Conservation (phyloP, 2,888 invertebrate species). For the Lithophane ornitopus region DNA sequence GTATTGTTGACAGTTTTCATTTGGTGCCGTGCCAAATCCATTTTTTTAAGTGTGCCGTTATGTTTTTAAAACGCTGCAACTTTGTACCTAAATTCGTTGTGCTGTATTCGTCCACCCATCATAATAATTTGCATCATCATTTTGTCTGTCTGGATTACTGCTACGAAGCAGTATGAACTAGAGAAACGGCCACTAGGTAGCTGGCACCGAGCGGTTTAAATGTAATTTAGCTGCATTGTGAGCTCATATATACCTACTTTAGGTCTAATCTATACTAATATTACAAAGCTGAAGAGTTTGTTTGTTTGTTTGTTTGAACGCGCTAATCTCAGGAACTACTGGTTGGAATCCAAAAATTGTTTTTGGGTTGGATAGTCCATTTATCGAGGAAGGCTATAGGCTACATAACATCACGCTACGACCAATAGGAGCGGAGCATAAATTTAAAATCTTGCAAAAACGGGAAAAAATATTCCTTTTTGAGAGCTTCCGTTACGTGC, state of each 20-base stretch:
- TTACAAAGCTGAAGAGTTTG: no score
- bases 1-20: constrained; percentile 61
- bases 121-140: constrained; percentile 23
- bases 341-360: no score
- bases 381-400: no score
- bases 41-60: constrained; percentile 34
- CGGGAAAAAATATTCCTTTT: no score
- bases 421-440: no score
- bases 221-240: constrained; percentile 39
- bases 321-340: no score
- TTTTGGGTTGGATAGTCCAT: no score
- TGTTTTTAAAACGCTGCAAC: constrained; percentile 28
- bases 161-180: constrained; percentile 26
- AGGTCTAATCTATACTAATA: no score
- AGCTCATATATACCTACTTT: constrained; percentile 5
- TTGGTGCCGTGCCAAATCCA: constrained; percentile 67
- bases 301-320: no score
- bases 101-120: constrained; percentile 6
- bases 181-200: constrained; percentile 19
- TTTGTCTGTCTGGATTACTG: constrained; percentile 29
- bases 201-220: constrained; percentile 21
- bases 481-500: no score
- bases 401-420: no score
- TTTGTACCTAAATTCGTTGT: constrained; percentile 28
- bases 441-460: no score